phyloP scores from a whole-genome alignment of 2,797 vertebrate species.

The Xiphophorus birchmanni region DNA sequence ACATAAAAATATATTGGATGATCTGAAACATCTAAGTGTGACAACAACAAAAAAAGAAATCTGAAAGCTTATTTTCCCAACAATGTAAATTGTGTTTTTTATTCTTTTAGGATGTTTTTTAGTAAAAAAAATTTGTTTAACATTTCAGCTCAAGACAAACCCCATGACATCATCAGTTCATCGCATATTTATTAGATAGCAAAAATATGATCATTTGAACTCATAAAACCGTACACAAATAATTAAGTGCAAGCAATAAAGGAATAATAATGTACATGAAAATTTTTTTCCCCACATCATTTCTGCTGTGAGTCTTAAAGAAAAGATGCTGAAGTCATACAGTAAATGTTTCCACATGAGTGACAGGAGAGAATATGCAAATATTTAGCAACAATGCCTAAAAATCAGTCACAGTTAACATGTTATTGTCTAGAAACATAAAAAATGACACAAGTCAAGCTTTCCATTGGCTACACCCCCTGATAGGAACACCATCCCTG shows the following conservation, averaged over 20 bases:
- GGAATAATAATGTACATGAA: conserved; percentile 1
- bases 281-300: conserved; percentile 4
- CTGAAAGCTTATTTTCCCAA: background rate
- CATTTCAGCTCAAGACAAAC: background rate
- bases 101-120: too few relatives aligned
- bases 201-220: conserved; percentile 41
- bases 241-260: background rate
- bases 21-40: background rate
- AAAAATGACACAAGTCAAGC: background rate
- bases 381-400: background rate
- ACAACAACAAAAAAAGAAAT: background rate
- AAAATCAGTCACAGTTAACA: background rate
- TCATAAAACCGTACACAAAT: conserved; percentile 6
- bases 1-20: background rate
- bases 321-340: background rate
- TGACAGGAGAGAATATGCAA: background rate
- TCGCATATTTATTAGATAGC: conserved; percentile 40
- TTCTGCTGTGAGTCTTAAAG: background rate
- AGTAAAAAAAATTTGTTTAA: background rate
- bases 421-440: background rate
- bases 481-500: background rate
- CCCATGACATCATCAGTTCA: background rate
- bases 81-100: background rate
- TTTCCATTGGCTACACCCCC: background rate
- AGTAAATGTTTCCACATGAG: background rate